Conservation (phyloP, 2,797 vertebrate species). For the Cuculus canorus region DNA sequence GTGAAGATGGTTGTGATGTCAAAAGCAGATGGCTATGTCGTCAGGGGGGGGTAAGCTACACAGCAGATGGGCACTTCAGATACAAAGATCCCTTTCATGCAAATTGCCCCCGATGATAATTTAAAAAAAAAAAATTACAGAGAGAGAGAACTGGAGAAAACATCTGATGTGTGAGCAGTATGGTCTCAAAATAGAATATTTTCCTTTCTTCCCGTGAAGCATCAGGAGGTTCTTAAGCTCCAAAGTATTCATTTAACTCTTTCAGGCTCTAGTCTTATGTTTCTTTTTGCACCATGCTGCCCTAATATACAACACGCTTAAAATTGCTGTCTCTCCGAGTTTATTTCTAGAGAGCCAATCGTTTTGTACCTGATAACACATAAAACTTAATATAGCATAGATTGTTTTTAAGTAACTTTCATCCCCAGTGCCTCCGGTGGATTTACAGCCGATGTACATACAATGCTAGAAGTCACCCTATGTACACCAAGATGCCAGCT, state of each 20-base stretch:
- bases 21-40: conserved; percentile 55
- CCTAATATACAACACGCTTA: neutral
- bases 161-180: conserved; percentile 66
- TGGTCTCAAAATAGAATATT: conserved; percentile 55
- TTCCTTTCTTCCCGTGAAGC: conserved; percentile 21
- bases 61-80: conserved; percentile 63
- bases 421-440: neutral
- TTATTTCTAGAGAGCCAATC: neutral
- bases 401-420: neutral
- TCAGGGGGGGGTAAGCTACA: conserved; percentile 27
- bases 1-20: conserved; percentile 13
- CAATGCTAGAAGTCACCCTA: neutral
- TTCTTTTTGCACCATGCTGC: neutral
- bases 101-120: conserved; percentile 50
- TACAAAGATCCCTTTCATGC: conserved; percentile 57
- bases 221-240: conserved; percentile 36
- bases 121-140: neutral
- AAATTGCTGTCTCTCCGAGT: neutral
- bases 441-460: neutral
- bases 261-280: neutral
- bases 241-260: conserved; percentile 28
- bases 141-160: conserved; percentile 47
- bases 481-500: neutral
- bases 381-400: neutral
- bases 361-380: neutral